phyloP scores from a whole-genome alignment of 2,113 vertebrate genomes.

The Xyliphius kryptos region DNA sequence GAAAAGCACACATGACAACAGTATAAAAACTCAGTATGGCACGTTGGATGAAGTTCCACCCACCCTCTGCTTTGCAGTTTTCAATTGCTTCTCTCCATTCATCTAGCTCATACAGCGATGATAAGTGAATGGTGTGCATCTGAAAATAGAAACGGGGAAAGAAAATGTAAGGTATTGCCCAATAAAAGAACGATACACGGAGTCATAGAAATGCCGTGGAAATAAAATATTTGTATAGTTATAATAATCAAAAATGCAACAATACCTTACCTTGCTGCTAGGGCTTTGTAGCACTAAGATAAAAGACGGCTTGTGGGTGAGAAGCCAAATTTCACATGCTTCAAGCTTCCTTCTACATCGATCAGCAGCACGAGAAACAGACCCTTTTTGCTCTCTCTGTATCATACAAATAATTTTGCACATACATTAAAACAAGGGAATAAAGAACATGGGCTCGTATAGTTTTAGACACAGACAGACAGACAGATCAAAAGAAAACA shows the following conservation, averaged over 20 bases:
- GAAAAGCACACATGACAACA: constrained; percentile 21
- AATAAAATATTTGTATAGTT: background rate
- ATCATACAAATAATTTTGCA: no score
- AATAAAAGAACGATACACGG: no score
- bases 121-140: constrained; percentile 58
- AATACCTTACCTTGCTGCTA: constrained; percentile 54
- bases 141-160: constrained; percentile 38
- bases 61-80: constrained; percentile 57
- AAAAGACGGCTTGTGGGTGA: constrained; percentile 50
- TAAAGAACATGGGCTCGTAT: no score
- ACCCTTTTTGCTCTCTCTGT: constrained; percentile 45
- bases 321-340: constrained; percentile 60
- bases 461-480: no score
- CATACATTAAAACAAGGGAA: no score
- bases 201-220: no score
- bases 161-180: no score
- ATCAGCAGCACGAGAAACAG: constrained; percentile 40
- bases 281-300: constrained; percentile 63
- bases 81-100: constrained; percentile 62
- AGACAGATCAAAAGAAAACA: no score
- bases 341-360: constrained; percentile 59
- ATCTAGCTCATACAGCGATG: constrained; percentile 58
- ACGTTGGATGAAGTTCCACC: no score
- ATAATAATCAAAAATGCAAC: background rate
- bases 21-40: no score